These are phyloP conservation scores for Luidia sarsii DNA, from an alignment of 53 echinoderm and acorn worm genomes.

Conservation along the genomic window DNA sequence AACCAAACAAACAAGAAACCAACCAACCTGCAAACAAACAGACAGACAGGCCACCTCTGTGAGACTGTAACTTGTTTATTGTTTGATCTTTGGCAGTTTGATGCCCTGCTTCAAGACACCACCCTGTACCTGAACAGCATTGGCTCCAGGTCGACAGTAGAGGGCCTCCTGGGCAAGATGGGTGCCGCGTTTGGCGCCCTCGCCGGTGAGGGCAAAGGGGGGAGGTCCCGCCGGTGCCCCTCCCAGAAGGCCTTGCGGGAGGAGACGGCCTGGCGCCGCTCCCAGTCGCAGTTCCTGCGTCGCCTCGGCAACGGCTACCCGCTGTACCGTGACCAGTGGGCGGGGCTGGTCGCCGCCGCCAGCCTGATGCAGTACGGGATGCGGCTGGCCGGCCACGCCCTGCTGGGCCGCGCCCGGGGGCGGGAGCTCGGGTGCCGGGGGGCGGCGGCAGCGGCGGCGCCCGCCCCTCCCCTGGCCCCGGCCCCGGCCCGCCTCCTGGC, in stretches of 20 bases:
- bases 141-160: conserved; percentile 75
- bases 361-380: conserved; percentile 69
- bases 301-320: conserved; percentile 74
- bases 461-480: too few species aligned
- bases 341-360: conserved; percentile 72
- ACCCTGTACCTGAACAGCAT: conserved; percentile 77
- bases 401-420: background rate
- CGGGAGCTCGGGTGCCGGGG: too few species aligned
- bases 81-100: conserved; percentile 64
- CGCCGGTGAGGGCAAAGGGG: background rate
- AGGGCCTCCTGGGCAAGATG: conserved; percentile 65
- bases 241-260: conserved; percentile 35
- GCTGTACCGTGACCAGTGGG: conserved; percentile 84
- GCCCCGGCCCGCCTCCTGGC: too few species aligned
- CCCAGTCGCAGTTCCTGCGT: conserved; percentile 78
- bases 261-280: conserved; percentile 74
- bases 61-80: too few species aligned
- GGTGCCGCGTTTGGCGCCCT: conserved; percentile 10
- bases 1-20: too few species aligned
- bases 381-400: conserved; percentile 68
- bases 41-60: too few species aligned
- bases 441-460: too few species aligned
- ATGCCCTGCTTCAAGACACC: conserved; percentile 71
- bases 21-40: too few species aligned
- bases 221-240: background rate